Evolutionary conservation across 2,797 vertebrate species (phyloP).

Genomic region (Syngnathus rostellatus): DNA sequence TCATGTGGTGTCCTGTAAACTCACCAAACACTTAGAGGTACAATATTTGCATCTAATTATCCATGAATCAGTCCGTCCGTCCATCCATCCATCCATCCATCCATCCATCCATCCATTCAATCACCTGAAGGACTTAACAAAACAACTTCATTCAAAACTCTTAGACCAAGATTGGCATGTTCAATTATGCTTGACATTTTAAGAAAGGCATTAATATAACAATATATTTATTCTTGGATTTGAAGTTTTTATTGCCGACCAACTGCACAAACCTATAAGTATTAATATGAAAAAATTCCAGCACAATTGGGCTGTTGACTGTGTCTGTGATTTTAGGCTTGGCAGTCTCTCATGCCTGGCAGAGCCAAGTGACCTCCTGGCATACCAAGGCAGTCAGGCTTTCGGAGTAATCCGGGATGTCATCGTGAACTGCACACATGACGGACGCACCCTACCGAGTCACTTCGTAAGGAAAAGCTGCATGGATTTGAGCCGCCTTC

Average conservation of each 20-base stretch:
- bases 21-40: not conserved
- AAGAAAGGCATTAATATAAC: not conserved
- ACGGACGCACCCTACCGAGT: constrained; percentile 54
- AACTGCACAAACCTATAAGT: too few relatives aligned
- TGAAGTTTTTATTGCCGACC: too few relatives aligned
- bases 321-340: constrained; percentile 50
- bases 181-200: not conserved
- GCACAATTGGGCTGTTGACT: not conserved
- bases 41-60: not conserved
- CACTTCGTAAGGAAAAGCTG: constrained; percentile 50
- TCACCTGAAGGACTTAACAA: too few relatives aligned
- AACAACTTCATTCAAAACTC: not conserved
- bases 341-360: constrained; percentile 63
- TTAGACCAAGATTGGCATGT: not conserved
- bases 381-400: constrained; percentile 47
- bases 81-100: too few relatives aligned
- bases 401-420: constrained; percentile 59
- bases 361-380: constrained; percentile 53
- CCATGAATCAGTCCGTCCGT: too few relatives aligned
- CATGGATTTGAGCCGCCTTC: not conserved
- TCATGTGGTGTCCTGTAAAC: not conserved
- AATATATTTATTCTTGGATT: too few relatives aligned
- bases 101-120: too few relatives aligned
- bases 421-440: constrained; percentile 52
- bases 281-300: not conserved